phyloP scores from a whole-genome alignment of 2,888 invertebrate genomes.

The Pogonocherus hispidulus region DNA sequence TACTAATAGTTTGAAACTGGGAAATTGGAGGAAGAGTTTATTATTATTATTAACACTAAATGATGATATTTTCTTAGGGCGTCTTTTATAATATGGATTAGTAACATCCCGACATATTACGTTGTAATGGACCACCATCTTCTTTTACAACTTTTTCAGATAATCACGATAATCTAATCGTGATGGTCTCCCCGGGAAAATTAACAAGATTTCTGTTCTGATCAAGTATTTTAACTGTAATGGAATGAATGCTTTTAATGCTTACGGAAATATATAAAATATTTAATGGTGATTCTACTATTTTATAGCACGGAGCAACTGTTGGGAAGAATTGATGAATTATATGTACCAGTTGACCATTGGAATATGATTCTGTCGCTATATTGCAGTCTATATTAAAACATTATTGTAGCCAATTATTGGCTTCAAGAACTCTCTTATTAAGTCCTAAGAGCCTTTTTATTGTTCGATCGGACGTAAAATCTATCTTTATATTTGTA shows the following conservation, averaged over 20 bases:
- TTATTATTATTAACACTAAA: too few relatives aligned
- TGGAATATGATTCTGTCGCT: constrained; percentile 28
- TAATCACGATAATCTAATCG: too few relatives aligned
- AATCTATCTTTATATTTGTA: constrained; percentile 19
- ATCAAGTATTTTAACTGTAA: too few relatives aligned
- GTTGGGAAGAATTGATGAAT: constrained; percentile 52
- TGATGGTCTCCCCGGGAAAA: too few relatives aligned
- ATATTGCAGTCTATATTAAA: constrained; percentile 36
- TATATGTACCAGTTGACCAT: constrained; percentile 39
- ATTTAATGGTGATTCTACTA: constrained; percentile 59
- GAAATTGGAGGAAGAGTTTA: too few relatives aligned
- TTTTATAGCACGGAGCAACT: constrained; percentile 60
- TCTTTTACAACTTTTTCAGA: too few relatives aligned
- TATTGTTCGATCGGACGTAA: neutral
- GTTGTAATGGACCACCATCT: too few relatives aligned
- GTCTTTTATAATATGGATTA: too few relatives aligned
- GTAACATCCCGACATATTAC: too few relatives aligned
- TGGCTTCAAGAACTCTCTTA: neutral
- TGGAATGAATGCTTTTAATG: constrained; percentile 49
- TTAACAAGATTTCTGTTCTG: too few relatives aligned
- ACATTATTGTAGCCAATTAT: constrained; percentile 1
- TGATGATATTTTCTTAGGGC: too few relatives aligned
- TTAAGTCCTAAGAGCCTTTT: neutral
- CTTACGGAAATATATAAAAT: constrained; percentile 61
- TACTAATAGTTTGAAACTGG: too few relatives aligned